These are phyloP conservation scores for zebrafish (Danio rerio) DNA, from an alignment of 2,113 vertebrate species.

Conservation along the genomic window DNA sequence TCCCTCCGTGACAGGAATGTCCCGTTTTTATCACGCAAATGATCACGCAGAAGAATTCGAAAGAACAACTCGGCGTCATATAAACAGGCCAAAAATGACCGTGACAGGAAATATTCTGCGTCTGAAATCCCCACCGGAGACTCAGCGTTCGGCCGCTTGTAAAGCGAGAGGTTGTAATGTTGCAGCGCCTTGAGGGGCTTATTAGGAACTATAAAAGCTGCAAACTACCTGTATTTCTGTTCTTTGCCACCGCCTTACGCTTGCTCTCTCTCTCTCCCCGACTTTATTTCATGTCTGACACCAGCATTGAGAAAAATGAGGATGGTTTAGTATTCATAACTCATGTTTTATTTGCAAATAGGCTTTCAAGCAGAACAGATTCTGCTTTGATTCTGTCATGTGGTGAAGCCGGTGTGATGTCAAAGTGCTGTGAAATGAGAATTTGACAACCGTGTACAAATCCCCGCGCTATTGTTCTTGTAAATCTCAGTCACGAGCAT, in stretches of 20 bases:
- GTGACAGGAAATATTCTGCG: constrained; percentile 51
- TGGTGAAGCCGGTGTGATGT: constrained; percentile 48
- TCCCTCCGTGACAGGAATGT: constrained; percentile 64
- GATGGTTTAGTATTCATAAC: constrained; percentile 70
- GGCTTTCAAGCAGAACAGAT: constrained; percentile 72
- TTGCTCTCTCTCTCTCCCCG: constrained; percentile 53
- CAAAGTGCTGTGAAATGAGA: constrained; percentile 44
- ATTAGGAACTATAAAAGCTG: constrained; percentile 79
- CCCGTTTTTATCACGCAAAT: constrained; percentile 67
- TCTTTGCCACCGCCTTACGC: constrained; percentile 71
- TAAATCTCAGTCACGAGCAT: constrained; percentile 31
- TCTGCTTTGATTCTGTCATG: constrained; percentile 68
- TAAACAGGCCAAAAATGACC: constrained; percentile 70
- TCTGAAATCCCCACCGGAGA: constrained; percentile 48
- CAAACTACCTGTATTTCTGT: constrained; percentile 77
- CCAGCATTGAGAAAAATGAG: constrained; percentile 66
- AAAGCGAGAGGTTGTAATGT: constrained; percentile 76
- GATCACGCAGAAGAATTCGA: constrained; percentile 62
- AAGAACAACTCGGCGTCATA: constrained; percentile 65
- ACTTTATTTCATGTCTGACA: constrained; percentile 53
- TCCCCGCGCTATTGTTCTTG: constrained; percentile 1
- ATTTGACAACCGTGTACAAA: constrained; percentile 44
- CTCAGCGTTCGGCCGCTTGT: constrained; percentile 66
- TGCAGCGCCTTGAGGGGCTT: constrained; percentile 74
- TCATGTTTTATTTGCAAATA: constrained; percentile 77